Base-by-base conservation (phyloP, 2,888 invertebrate species). In the Drosophila yooni region DNA sequence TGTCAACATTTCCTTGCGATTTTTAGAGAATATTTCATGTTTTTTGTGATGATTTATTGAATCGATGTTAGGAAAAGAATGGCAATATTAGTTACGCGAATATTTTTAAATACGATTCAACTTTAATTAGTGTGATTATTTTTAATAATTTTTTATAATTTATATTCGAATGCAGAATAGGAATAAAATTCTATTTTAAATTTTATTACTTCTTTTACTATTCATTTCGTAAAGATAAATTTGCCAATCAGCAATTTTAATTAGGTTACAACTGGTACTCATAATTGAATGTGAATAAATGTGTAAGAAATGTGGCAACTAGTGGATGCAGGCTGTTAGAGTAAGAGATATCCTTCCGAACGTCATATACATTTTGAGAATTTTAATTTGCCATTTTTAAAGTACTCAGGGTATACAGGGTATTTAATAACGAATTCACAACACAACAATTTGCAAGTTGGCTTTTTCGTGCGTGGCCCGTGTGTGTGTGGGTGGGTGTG, bases 391-490 rank as follows among this genome's bases (percentile, higher is more conserved):
- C 36, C 18, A 1, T 21, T 10, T 29, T 53, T 15, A 27, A 15
- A 11, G 15, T 3, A 15, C 10, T 25, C 33, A 25, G 7, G 27
- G 1, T 3, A 3, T 57, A 50, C 18, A 68, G 69, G 50, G 50
- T 68, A 68, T 34, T 25, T 21, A 18, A 29, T 46, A 48, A 40
- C 15, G 25, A 46, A 33, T 70, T 67, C 40, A 56, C 51, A 51
- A 29, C 58, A 66, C 29, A 72, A 40, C 61, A 66, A 46, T 67
- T 76, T 76, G 68, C 53, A 65, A 76, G 65, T 59, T 62, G 53
- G n/a, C 40, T 79, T 71, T 64, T 53, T 38, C 6, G 34, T 36
- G 38, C 4, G 34, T 36, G 38, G 58, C 33, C 53, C 57, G 57
- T 52, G 57, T 64, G 58, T 59, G 29, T 40, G 57, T 57, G 6